Base-by-base conservation (phyloP, 2,113 vertebrate species). In the Pandion haliaetus region DNA sequence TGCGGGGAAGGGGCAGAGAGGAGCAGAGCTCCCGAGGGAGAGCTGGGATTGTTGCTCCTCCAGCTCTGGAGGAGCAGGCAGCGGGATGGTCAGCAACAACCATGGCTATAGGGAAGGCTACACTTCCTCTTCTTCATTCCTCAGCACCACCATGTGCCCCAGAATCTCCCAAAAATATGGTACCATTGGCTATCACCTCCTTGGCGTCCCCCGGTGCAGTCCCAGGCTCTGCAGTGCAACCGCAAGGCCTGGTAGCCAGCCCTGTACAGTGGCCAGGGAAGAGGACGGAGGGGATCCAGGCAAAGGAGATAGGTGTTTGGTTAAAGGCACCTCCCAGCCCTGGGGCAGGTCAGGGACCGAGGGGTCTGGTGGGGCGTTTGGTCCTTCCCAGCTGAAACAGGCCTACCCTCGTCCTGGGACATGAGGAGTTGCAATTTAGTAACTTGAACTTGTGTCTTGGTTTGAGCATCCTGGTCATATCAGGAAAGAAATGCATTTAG, bases 401-500 rank as follows among this genome's bases (percentile, higher is more conserved):
- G 4, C 18, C 42, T 44, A 70, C 45, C 19, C 42, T 74, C 0
- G 0, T 17, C 10, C 32, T 12, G 42, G 55, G 24, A 16, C 28
- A 19, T 0, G 1, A 73, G 62, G 38, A 82, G 32, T 10, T 89
- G 61, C 45, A 74, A 7, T 61, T 77, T 42, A 47, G 18, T 28
- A 36, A 4, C 38, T 8, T 13, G 29, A 88, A 20, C 10, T 6
- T 74, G 50, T 3, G 2, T 16, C 36, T 93, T 81, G 0, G n/a
- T 92, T 61, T 91, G 70, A 94, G 82, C 67, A 17, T 54, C 78
- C 84, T 70, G 38, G 13, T 80, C 70, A 34, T 21, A 36, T 47
- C 91, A 93, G 74, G 59, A 93, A 94, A 78, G 71, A 90, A 95
- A 91, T 5, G 14, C 38, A 9, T 40, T 91, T 65, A 15, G 91